Base-by-base conservation (phyloP, 2,797 vertebrate species). In the Clamator glandarius region DNA sequence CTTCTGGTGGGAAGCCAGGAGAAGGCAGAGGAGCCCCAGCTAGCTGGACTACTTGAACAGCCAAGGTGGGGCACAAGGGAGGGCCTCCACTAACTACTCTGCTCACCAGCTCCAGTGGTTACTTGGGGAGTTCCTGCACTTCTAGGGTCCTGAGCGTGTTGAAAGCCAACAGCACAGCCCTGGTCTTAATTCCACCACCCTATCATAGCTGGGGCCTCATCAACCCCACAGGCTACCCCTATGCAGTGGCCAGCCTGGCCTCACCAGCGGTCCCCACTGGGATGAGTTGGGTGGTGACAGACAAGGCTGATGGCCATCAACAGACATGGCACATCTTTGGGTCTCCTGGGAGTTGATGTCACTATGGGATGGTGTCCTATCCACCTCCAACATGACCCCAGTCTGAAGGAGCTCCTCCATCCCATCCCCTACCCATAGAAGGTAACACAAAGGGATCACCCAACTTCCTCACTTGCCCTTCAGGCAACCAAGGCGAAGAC, bases 221-320 rank as follows among this genome's bases (percentile, higher is more conserved):
- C 36, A 51, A 41, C 42, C 31, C 57, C 44, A 18, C 1, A 3
- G 36, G 51, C 29, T 52, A 28, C 12, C 18, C 33, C 21, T 23
- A 5, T 26, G 33, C n/a, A 18, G 26, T 13, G 48, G 36, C 13
- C 42, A 48, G 3, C 3, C 10, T 0, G 1, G 26, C 20, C 31
- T 19, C 5, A 2, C 54, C 1, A 11, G 46, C 4, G 73, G 6
- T 57, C 69, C 33, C 61, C 42, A 2, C 12, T 17, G 57, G 75
- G 36, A 66, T 62, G 57, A 48, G 31, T 11, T 57, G 29, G 17
- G 42, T 68, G 55, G 46, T 20, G 20, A 26, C 0, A 3, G 42
- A 20, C 58, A 24, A 26, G 25, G 51, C 46, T 25, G 26, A 31
- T 0, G 5, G 46, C 24, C 51, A 51, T 0, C 4, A 24, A 55